A percentile compares a stretch with the other conserved stretches of the same genome.
Conservation (phyloP, 1,140 invertebrate species). For the Trichonephila inaurata region DNA sequence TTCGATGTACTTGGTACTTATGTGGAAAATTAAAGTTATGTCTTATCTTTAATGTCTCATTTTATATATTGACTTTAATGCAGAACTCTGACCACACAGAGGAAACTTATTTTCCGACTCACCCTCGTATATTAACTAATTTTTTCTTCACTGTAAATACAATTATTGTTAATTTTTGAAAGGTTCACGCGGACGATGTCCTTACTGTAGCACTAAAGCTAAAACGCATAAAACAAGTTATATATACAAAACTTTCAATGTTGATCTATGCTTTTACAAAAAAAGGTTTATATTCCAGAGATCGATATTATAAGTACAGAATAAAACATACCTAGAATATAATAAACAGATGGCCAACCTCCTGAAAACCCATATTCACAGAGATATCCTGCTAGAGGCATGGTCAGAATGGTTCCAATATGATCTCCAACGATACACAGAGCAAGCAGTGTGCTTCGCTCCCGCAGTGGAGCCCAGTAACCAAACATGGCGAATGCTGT, state of each 20-base stretch:
- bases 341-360: conserved; percentile 88
- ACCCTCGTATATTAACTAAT: too few relatives aligned
- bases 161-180: neutral
- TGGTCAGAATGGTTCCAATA: conserved; percentile 79
- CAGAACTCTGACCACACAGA: too few relatives aligned
- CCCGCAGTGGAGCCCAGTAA: conserved; percentile 77
- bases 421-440: conserved; percentile 78
- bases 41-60: too few relatives aligned
- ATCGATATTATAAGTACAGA: too few relatives aligned
- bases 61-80: too few relatives aligned
- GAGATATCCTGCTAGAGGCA: conserved; percentile 79
- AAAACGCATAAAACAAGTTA: neutral
- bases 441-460: conserved; percentile 69
- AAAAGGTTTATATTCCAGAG: neutral
- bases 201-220: neutral
- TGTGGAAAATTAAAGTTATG: too few relatives aligned
- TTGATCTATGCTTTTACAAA: neutral
- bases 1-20: too few relatives aligned
- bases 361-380: conserved; percentile 80
- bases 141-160: too few relatives aligned
- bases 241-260: neutral
- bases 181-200: neutral
- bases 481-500: conserved; percentile 80
- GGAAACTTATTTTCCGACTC: too few relatives aligned
- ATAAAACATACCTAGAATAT: conserved; percentile 84